A percentile compares a stretch with the other conserved stretches of the same genome.
Conservation (phyloP, 2,113 vertebrate genomes). For the Jaculus jaculus region DNA sequence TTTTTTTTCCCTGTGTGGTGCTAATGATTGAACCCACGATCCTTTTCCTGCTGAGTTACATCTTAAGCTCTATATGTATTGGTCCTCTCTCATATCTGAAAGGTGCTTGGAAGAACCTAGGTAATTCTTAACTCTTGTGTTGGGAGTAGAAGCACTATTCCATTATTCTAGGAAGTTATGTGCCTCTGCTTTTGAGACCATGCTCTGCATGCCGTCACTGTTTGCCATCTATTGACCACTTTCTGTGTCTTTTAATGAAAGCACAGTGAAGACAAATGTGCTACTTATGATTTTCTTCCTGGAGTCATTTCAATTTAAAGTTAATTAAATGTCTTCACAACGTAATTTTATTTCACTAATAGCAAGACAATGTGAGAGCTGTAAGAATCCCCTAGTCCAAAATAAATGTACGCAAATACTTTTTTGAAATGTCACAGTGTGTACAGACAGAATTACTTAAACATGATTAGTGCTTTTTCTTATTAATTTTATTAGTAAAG, state of each 20-base stretch:
- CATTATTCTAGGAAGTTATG: background rate
- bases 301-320: slow-evolving; percentile 76
- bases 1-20: background rate
- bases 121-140: background rate
- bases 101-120: background rate
- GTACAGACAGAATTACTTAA: slow-evolving; percentile 29
- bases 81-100: background rate
- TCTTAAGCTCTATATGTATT: background rate
- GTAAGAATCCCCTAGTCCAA: slow-evolving; percentile 65
- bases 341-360: slow-evolving; percentile 69
- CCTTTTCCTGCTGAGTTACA: background rate
- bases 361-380: slow-evolving; percentile 38
- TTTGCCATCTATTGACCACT: background rate
- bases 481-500: slow-evolving; percentile 57
- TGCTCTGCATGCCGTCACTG: background rate
- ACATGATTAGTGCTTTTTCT: slow-evolving; percentile 36
- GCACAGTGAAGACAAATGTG: slow-evolving; percentile 58
- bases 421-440: slow-evolving; percentile 62
- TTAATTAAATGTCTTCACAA: slow-evolving; percentile 74
- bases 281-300: slow-evolving; percentile 72
- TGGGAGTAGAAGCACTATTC: background rate
- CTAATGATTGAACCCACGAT: background rate
- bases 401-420: slow-evolving; percentile 66
- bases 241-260: slow-evolving; percentile 55
- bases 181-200: background rate